Evolutionary conservation across 2,797 vertebrate genomes (phyloP).

Genomic region (Gadopsis bispinosus): DNA sequence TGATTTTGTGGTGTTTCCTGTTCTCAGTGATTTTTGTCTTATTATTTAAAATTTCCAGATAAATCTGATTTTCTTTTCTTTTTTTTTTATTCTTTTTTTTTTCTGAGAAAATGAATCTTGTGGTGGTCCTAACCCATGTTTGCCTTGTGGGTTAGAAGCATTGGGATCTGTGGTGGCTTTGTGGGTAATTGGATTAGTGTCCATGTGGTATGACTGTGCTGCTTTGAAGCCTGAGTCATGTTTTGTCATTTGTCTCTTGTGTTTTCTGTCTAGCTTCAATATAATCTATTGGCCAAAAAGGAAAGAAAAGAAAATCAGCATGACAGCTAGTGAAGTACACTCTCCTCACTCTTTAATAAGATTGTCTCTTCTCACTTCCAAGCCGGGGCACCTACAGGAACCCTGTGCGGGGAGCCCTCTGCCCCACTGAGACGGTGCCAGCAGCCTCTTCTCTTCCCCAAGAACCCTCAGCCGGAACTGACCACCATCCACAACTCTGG

Average conservation of each 20-base stretch:
- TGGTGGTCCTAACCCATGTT: slow-evolving; percentile 1
- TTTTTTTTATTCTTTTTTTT: slow-evolving; percentile 36
- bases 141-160: slow-evolving; percentile 32
- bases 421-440: slow-evolving; percentile 86
- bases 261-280: slow-evolving; percentile 49
- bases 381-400: slow-evolving; percentile 82
- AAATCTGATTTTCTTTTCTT: slow-evolving; percentile 41
- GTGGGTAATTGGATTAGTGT: slow-evolving; percentile 67
- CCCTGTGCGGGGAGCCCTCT: slow-evolving; percentile 85
- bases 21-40: slow-evolving; percentile 56
- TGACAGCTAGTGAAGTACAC: background rate
- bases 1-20: slow-evolving; percentile 68
- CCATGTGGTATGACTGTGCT: slow-evolving; percentile 67
- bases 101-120: slow-evolving; percentile 55
- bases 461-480: slow-evolving; percentile 80
- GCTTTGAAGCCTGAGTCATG: slow-evolving; percentile 60
- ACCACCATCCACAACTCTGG: slow-evolving; percentile 83
- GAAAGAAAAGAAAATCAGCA: no score
- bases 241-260: slow-evolving; percentile 48
- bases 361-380: slow-evolving; percentile 29
- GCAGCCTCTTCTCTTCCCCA: slow-evolving; percentile 83
- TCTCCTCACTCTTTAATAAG: background rate
- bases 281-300: background rate
- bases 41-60: slow-evolving; percentile 43
- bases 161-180: slow-evolving; percentile 43